Conservation (phyloP, 2,113 vertebrate species). For the Elaphurus davidianus region DNA sequence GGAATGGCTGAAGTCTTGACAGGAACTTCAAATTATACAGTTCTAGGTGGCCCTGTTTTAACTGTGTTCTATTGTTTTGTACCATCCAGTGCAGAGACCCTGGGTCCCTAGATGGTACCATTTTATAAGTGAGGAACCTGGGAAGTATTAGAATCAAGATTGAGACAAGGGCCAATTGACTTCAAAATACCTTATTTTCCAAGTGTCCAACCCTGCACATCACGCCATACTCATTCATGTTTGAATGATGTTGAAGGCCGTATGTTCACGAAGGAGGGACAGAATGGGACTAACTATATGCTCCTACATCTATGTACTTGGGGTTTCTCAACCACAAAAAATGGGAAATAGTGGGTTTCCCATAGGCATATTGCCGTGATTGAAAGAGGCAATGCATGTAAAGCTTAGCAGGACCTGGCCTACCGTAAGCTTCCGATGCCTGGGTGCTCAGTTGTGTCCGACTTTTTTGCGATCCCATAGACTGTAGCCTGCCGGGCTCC, state of each 20-base stretch:
- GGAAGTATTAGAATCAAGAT: background rate
- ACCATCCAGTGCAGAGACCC: background rate
- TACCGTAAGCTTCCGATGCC: background rate
- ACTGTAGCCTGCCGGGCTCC: background rate
- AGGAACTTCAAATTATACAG: background rate
- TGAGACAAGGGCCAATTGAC: background rate
- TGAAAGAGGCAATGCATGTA: background rate
- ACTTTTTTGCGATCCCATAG: background rate
- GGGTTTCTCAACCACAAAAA: background rate
- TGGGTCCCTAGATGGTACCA: background rate
- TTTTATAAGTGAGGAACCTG: background rate
- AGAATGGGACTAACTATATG: background rate
- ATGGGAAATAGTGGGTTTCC: background rate
- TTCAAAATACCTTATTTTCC: background rate
- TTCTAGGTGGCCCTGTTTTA: background rate
- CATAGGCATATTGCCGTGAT: background rate
- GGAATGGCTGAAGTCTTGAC: background rate
- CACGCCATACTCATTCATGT: background rate
- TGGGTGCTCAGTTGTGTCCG: background rate
- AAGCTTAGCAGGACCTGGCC: background rate
- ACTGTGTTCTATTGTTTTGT: background rate
- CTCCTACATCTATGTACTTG: background rate
- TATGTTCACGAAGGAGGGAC: background rate
- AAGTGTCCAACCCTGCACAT: background rate
- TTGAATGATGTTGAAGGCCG: background rate